A percentile compares a stretch with the other conserved stretches of the same genome.
Conservation (phyloP, 2,113 vertebrate species). For the Pavo muticus region DNA sequence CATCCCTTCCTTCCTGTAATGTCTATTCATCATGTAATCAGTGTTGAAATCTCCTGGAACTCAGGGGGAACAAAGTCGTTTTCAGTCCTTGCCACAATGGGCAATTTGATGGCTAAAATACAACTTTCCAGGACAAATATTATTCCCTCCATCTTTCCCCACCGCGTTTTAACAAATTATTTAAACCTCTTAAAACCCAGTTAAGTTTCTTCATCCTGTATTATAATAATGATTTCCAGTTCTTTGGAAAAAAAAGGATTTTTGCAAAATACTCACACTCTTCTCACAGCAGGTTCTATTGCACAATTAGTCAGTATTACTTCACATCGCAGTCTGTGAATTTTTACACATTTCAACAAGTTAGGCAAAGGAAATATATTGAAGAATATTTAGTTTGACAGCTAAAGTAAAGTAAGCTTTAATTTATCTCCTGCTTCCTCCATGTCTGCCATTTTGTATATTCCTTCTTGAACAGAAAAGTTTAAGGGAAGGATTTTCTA, state of each 20-base stretch:
- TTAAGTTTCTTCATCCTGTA: not conserved
- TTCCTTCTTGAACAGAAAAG: not conserved
- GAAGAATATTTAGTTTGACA: constrained; percentile 31
- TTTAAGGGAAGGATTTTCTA: constrained; percentile 18
- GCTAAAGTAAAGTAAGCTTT: not conserved
- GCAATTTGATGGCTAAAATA: not conserved
- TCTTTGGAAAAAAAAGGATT: not conserved
- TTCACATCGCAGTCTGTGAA: not conserved
- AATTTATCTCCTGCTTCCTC: constrained; percentile 1
- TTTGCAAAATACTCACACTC: not conserved
- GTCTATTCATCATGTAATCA: not conserved
- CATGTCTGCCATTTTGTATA: not conserved
- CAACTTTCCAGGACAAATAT: not conserved
- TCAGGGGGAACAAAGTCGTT: not conserved
- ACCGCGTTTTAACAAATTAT: not conserved
- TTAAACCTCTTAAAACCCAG: not conserved
- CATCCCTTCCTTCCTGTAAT: not conserved
- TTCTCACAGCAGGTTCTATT: not conserved
- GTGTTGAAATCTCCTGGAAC: not conserved
- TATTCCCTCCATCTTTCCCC: not conserved
- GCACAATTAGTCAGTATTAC: not conserved
- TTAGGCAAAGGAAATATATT: not conserved
- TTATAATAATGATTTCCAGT: not conserved
- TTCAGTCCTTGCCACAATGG: not conserved
- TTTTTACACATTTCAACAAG: constrained; percentile 15